Evolutionary conservation across 2,113 vertebrate species (phyloP), one percentile per base, ranked within the genome.

Genomic region (Diadophis punctatus): DNA sequence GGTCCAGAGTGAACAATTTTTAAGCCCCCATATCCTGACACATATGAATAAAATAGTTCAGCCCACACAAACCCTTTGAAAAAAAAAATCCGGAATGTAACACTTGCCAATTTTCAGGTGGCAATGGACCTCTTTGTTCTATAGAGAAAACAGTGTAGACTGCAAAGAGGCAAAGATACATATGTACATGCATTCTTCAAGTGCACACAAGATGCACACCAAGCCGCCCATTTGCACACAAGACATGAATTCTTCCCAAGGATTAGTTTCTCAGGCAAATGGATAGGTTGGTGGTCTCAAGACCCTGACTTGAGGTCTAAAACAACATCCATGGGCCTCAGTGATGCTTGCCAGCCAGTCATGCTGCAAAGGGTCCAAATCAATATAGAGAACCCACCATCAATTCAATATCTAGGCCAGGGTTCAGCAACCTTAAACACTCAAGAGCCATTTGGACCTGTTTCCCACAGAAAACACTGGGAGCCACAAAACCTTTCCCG

Each of bases 1-100:
- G 93, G 89, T 86, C 86, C 39, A 88, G 90, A 94, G 74, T 87
- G 94, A 0, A 0, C 0, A 90, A 11, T 93, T 96, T 93, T 96
- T 94, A 95, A 97, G 95, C 90, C 93, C 87, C 92, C 96, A 95
- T 96, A 96, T 68, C 90, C 94, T 95, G 95, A 96, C 94, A 94
- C 51, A 0, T 91, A 95, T 95, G 89, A 92, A 49, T 93, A 96
- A 97, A 95, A 96, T 93, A 87, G 74, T 90, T 93, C 95, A 92
- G 8, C 43, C 94, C 95, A 10, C 95, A 88, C 90, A 3, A 60
- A 88, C 0, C 91, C 60, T 95, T 92, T 95, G 95, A 96, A 96
- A 95, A 96, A 96, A 80, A 96, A 80, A 96, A 95, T 86, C 93
- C 93, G 80, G 86, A 91, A 94, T 89, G 92, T 96, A 96, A 96